These are phyloP conservation scores for Hypotaenidia philippensis DNA, from an alignment of 2,797 vertebrate genomes.

Conservation along the genomic window DNA sequence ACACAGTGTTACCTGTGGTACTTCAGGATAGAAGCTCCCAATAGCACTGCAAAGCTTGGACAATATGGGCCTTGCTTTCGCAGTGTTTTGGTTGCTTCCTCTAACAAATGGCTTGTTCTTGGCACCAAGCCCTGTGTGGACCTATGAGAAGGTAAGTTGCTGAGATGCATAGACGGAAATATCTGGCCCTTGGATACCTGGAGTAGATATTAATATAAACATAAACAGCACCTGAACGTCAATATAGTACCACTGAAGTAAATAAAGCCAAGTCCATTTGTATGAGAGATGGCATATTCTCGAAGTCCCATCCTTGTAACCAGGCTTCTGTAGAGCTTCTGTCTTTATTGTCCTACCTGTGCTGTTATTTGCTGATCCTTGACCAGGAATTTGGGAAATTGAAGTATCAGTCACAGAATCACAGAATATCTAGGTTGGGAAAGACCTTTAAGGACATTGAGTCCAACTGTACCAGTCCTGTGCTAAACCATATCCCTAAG, in stretches of 20 bases:
- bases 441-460: too few species aligned
- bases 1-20: fast-evolving
- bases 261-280: not conserved
- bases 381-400: not conserved
- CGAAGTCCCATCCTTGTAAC: not conserved
- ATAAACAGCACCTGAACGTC: not conserved
- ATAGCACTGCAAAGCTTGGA: not conserved
- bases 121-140: not conserved
- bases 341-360: not conserved
- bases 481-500: too few species aligned
- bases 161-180: fast-evolving
- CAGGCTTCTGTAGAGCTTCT: not conserved
- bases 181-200: not conserved
- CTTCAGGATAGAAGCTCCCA: not conserved
- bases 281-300: not conserved
- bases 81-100: not conserved
- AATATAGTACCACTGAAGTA: not conserved
- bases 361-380: not conserved
- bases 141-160: not conserved
- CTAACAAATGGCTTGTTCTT: not conserved
- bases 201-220: not conserved
- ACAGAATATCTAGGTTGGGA: too few species aligned
- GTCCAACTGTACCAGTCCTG: too few species aligned
- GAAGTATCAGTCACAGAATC: not conserved
- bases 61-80: fast-evolving